Conservation (phyloP, 2,888 invertebrate species). For the Venusia cambrica region DNA sequence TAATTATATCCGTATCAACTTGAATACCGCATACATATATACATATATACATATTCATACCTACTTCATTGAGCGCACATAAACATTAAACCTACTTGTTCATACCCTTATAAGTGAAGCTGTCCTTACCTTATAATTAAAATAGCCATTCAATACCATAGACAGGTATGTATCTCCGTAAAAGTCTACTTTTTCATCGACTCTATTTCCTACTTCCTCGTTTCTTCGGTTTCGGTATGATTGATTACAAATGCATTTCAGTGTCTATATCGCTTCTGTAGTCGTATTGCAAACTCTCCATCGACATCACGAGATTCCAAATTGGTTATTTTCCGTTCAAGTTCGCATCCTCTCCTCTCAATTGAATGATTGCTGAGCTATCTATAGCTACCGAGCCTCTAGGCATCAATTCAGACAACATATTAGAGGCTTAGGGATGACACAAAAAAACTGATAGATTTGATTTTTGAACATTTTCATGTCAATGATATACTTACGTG, state of each 20-base stretch:
- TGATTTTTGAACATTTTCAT: no score
- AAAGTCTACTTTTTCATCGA: no score
- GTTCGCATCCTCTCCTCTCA: constrained; percentile 29
- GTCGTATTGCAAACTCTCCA: background rate
- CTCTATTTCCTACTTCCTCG: no score
- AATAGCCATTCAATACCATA: no score
- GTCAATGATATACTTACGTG: no score
- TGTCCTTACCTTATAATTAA: no score
- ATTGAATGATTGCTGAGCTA: constrained; percentile 54
- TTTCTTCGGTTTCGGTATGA: no score
- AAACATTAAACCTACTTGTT: no score
- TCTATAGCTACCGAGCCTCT: constrained; percentile 14
- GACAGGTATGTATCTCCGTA: no score
- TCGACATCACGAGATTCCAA: background rate
- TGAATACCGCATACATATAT: constrained; percentile 17
- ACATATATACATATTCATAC: constrained; percentile 10
- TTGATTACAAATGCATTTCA: no score
- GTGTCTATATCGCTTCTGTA: no score
- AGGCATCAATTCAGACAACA: constrained; percentile 9
- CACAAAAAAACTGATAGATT: background rate
- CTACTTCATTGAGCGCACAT: constrained; percentile 8
- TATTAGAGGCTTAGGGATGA: constrained; percentile 9
- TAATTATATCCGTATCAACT: constrained; percentile 30
- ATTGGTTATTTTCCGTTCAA: constrained; percentile 20
- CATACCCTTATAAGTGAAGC: no score